Conservation (phyloP, 2,888 invertebrate genomes). For the Agrotis ipsilon region DNA sequence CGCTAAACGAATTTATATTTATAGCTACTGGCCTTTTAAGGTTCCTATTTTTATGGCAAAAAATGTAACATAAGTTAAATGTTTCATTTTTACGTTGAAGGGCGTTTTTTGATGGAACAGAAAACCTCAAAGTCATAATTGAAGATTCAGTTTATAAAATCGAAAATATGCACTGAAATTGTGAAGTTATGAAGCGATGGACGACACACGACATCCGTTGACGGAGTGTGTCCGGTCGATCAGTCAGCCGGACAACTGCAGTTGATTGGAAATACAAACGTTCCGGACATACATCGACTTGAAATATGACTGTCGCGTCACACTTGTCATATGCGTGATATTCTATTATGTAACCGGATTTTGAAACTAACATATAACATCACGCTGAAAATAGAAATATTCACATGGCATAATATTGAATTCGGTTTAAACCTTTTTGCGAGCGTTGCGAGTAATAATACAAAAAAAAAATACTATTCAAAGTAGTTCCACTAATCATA, state of each 20-base stretch:
- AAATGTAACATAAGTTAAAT: not conserved
- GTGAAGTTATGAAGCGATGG: not conserved
- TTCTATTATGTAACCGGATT: not conserved
- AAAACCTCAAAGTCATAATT: not conserved
- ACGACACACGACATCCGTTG: not conserved
- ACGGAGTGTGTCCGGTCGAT: constrained; percentile 5
- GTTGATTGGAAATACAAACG: constrained; percentile 22
- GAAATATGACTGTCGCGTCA: constrained; percentile 9
- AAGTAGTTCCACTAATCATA: too few species aligned
- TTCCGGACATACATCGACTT: constrained; percentile 8
- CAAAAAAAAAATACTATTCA: too few species aligned
- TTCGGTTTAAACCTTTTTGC: too few species aligned
- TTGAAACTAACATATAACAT: not conserved
- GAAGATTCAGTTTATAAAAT: not conserved
- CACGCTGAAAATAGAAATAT: not conserved
- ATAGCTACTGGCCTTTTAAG: not conserved
- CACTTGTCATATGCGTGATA: too few species aligned
- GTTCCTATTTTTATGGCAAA: not conserved
- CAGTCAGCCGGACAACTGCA: constrained; percentile 8
- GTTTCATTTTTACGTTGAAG: not conserved
- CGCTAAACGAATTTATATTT: constrained; percentile 1
- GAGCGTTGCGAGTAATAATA: too few species aligned
- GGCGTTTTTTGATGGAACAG: not conserved
- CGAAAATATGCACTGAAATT: constrained; percentile 3
- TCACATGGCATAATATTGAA: not conserved